Evolutionary conservation across 2,888 invertebrate genomes (phyloP), one percentile per base, ranked within the genome.

Genomic region (Habrosyne pyritoides): DNA sequence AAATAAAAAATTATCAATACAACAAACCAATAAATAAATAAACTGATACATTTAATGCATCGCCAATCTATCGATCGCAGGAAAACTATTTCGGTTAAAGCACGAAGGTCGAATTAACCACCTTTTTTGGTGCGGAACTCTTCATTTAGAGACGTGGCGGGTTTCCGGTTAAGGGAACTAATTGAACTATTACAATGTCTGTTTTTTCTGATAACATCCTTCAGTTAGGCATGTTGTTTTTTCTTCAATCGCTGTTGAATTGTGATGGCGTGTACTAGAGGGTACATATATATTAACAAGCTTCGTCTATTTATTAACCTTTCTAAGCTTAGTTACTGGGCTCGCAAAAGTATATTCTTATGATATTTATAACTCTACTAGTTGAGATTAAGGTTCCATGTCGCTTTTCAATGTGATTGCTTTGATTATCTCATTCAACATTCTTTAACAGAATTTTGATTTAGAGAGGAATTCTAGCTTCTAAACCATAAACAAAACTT

Each of bases 121-220:
- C 14, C 42, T 42, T 42, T 42, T 42, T 42, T 42, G 42, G 42
- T 42, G 42, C 42, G 42, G 42, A 42, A 18, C 42, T 42, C 42
- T 18, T 42, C 42, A 42, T 6, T 42, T 18, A 18, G 42, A 18
- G 18, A 18, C 14, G 6, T 42, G 18, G 18, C 42, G 1, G 18
- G 2, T 42, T 42, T 42, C 42, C 42, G 42, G 18, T 42, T 42
- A 18, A 42, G 42, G 36, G 42, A 42, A 18, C n/a, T 18, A 42
- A 42, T 42, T 42, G 42, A 42, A 33, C 33, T 33, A 33, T 42
- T 18, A 8, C 14, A 42, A 8, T 18, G 42, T 18, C 18, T 42
- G 14, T 2, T 42, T 42, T 42, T 33, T 36, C 42, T 42, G 18
- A 0, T 3, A 18, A 18, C 14, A 42, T 42, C 42, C 36, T 42